A percentile compares a stretch with the other conserved stretches of the same genome.
Evolutionary conservation across 2,888 invertebrate genomes (phyloP).

Genomic region (Tetrapedia diversipes): DNA sequence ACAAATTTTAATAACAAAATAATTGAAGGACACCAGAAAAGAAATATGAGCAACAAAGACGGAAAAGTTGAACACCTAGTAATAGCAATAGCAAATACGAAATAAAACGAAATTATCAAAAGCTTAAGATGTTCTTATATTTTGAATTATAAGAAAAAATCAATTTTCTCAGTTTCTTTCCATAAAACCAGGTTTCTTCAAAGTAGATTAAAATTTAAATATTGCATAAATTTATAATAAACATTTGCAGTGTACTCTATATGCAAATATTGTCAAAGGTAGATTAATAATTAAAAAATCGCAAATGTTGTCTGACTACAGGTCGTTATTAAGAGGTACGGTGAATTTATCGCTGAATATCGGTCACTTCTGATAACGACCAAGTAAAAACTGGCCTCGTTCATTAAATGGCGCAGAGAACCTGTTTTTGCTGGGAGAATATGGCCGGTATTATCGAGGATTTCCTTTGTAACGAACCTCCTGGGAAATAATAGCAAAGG

Average conservation of each 20-base stretch:
- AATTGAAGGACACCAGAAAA: no score
- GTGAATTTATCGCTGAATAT: neutral
- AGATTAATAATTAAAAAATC: neutral
- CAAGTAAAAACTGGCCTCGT: constrained; percentile 5
- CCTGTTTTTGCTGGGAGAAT: constrained; percentile 25
- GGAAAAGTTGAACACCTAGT: no score
- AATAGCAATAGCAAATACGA: no score
- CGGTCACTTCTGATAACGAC: neutral
- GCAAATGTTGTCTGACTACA: neutral
- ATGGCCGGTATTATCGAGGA: constrained; percentile 14
- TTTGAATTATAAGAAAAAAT: no score
- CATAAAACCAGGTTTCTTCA: no score
- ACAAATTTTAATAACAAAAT: no score
- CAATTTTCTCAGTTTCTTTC: no score
- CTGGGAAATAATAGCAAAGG: constrained; percentile 35
- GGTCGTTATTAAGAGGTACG: constrained; percentile 1
- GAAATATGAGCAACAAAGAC: no score
- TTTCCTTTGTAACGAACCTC: constrained; percentile 25
- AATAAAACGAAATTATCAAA: no score
- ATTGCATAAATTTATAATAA: neutral
- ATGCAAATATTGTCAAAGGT: neutral
- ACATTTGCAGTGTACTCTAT: no score
- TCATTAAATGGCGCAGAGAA: constrained; percentile 21
- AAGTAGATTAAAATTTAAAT: no score
- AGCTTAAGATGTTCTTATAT: no score